Conservation (phyloP, 2,888 invertebrate genomes). For the Druceiella hillmani region DNA sequence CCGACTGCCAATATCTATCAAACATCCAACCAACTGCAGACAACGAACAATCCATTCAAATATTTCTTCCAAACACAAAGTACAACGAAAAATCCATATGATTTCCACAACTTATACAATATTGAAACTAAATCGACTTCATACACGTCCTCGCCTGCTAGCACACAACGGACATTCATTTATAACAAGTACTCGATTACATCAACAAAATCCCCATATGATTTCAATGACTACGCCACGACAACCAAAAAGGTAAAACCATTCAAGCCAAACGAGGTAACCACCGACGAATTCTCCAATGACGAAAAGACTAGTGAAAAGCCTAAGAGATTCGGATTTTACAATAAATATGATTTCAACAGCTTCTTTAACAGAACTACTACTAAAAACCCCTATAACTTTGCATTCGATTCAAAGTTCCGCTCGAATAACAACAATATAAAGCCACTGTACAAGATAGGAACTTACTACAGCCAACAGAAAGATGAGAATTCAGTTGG, state of each 20-base stretch:
- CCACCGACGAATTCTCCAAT: constrained; percentile 5
- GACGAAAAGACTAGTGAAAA: constrained; percentile 22
- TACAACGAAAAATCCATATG: constrained; percentile 27
- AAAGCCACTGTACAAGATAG: constrained; percentile 42
- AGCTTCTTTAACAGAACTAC: constrained; percentile 42
- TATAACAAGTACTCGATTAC: constrained; percentile 41
- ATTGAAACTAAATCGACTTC: constrained; percentile 29
- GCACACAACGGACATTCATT: constrained; percentile 31
- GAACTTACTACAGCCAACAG: constrained; percentile 41
- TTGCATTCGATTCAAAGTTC: constrained; percentile 34
- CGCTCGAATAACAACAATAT: constrained; percentile 34
- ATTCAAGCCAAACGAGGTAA: neutral
- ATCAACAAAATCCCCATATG: constrained; percentile 53
- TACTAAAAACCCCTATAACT: constrained; percentile 51
- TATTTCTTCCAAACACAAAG: constrained; percentile 25
- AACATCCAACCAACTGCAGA: too few relatives aligned
- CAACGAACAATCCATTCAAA: constrained; percentile 29
- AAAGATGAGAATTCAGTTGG: constrained; percentile 46
- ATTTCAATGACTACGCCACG: constrained; percentile 45
- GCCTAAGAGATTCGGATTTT: constrained; percentile 35
- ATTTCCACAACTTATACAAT: constrained; percentile 29
- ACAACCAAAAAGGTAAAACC: constrained; percentile 30
- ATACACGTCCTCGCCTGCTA: constrained; percentile 28
- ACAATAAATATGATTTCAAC: constrained; percentile 38
- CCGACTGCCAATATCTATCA: too few relatives aligned